Conservation (phyloP, 2,113 vertebrate species). For the Probosciger aterrimus region DNA sequence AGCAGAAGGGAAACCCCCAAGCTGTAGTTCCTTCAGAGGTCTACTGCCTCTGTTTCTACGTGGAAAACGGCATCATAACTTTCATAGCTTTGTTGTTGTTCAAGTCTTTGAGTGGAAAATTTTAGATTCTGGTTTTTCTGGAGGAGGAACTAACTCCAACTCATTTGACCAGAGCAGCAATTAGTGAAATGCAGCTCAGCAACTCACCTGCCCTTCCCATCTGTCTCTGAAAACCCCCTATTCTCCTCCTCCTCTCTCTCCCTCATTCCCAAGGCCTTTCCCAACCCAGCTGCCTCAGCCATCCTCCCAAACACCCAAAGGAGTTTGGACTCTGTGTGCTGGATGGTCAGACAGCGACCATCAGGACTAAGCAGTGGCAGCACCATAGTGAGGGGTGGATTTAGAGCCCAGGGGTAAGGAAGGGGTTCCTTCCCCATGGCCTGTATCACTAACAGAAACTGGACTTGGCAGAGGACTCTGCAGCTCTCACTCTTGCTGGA, state of each 20-base stretch:
- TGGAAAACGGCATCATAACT: rapidly evolving
- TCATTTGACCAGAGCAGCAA: neutral
- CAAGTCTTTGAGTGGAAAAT: neutral
- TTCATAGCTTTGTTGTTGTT: rapidly evolving
- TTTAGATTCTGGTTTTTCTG: neutral
- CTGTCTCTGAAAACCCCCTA: neutral
- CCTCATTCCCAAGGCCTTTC: neutral
- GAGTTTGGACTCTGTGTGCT: rapidly evolving
- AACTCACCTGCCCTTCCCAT: neutral
- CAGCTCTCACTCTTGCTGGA: neutral
- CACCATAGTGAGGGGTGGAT: neutral
- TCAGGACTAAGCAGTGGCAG: neutral
- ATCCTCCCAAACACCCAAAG: rapidly evolving
- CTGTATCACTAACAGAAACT: rapidly evolving
- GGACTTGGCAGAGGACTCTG: neutral
- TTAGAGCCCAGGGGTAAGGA: rapidly evolving
- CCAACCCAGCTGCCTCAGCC: rapidly evolving
- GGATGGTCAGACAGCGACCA: neutral
- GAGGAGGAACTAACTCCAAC: neutral
- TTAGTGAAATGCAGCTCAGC: neutral
- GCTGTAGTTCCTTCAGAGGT: neutral
- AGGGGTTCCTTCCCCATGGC: neutral
- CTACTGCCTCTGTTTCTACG: neutral
- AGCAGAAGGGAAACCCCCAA: neutral
- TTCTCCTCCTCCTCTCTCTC: neutral